Evolutionary conservation across 2,113 vertebrate genomes (phyloP), one percentile per base, ranked within the genome.

Genomic region (Triplophysa siluroides): DNA sequence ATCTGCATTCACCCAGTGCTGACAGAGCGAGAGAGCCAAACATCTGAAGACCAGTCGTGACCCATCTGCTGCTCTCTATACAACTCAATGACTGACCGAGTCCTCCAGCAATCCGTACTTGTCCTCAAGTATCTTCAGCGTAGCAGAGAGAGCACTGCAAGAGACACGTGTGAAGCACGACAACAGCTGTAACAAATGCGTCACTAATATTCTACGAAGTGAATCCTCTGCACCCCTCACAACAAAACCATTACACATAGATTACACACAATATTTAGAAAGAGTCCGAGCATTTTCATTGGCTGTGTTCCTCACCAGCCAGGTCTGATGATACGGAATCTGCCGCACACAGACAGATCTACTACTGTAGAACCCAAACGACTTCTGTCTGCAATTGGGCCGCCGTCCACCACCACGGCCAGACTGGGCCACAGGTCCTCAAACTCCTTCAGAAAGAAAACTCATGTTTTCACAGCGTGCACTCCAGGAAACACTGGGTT

Each of bases 331-430:
- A 99, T 85, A 61, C 79, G 89, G 88, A 95, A 99, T 71, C 91
- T 95, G 50, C 95, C 95, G 0, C 92, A 81, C 0, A 94, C 91
- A 1, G 97, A 97, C 0, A 99, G 89, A 65, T 98, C 93, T 3
- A 99, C 89, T 75, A 99, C 98, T 1, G 98, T 99, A 0, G 98
- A 99, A 0, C 98, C 98, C 4, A 97, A 86, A 7, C 98, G 95
- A 82, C 91, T 97, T 82, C 93, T 26, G 23, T 95, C 94, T 60
- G 93, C 95, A 82, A 95, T 90, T 0, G 94, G 95, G 7, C 98
- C 97, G 0, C 95, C 96, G 21, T 99, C 96, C 13, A 99, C 88
- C 64, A 99, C 90, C 61, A 99, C 77, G 2, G 95, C 94, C 60
- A 99, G 85, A 10, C 89, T 92, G 72, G 96, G 93, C 98, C 97